Evolutionary conservation across 1,140 invertebrate genomes (phyloP).

Genomic region (Drosophila burlai): DNA sequence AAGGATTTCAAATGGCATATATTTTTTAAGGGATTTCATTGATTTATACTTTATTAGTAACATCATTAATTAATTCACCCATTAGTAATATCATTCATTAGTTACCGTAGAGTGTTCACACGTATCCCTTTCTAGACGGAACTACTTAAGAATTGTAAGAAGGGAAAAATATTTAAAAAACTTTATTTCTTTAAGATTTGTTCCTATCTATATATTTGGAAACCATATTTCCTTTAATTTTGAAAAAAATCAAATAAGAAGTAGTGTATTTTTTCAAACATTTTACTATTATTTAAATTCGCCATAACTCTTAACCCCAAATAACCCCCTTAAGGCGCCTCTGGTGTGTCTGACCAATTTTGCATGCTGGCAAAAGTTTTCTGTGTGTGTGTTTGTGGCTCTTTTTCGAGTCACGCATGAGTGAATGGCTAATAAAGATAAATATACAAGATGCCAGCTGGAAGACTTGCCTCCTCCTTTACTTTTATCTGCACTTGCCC

Average conservation of each 20-base stretch:
- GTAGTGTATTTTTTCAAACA: no score
- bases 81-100: no score
- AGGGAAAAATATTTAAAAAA: background rate
- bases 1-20: no score
- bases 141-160: background rate
- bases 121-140: background rate
- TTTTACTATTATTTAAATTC: background rate
- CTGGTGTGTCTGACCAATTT: slow-evolving; percentile 29
- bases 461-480: slow-evolving; percentile 15
- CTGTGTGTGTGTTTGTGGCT: slow-evolving; percentile 29
- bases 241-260: background rate
- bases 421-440: slow-evolving; percentile 81
- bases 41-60: no score
- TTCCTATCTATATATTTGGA: background rate
- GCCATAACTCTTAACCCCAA: background rate
- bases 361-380: slow-evolving; percentile 72
- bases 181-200: background rate
- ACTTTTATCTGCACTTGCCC: slow-evolving; percentile 39
- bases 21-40: no score
- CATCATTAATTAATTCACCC: no score
- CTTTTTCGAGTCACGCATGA: slow-evolving; percentile 68
- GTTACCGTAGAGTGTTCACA: background rate
- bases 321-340: background rate
- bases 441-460: slow-evolving; percentile 55
- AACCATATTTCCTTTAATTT: background rate